Evolutionary conservation across 2,113 vertebrate genomes (phyloP).

Genomic region (Caloenas nicobarica): DNA sequence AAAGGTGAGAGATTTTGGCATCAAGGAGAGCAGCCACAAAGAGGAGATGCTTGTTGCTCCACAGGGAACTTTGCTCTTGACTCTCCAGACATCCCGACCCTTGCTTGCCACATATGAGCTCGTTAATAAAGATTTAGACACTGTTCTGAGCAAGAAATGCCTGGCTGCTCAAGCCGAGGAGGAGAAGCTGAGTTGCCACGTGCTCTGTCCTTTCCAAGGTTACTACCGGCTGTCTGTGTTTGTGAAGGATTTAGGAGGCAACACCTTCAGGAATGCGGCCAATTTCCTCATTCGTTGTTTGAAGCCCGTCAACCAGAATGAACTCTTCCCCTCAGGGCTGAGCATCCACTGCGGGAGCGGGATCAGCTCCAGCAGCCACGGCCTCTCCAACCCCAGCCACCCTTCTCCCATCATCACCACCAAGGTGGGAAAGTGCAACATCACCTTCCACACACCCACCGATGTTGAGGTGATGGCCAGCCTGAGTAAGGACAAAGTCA

Average conservation of each 20-base stretch:
- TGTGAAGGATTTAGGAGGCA: constrained; percentile 73
- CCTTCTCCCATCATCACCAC: constrained; percentile 69
- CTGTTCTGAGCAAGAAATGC: constrained; percentile 71
- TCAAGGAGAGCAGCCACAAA: constrained; percentile 61
- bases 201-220: constrained; percentile 74
- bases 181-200: constrained; percentile 73
- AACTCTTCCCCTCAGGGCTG: constrained; percentile 75
- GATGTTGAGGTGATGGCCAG: constrained; percentile 27
- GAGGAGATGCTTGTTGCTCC: constrained; percentile 64
- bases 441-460: constrained; percentile 72
- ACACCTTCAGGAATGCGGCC: constrained; percentile 72
- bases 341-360: constrained; percentile 76
- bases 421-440: constrained; percentile 78
- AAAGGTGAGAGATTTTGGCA: constrained; percentile 60
- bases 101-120: constrained; percentile 76
- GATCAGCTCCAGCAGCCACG: constrained; percentile 62
- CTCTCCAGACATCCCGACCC: constrained; percentile 68
- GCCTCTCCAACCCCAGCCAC: constrained; percentile 79
- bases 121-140: constrained; percentile 62
- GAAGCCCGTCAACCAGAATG: constrained; percentile 27
- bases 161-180: constrained; percentile 76
- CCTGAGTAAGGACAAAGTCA: constrained; percentile 38
- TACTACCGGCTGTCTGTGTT: constrained; percentile 79
- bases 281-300: constrained; percentile 78
- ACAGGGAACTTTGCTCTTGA: constrained; percentile 54